Base-by-base conservation (phyloP, 2,797 vertebrate species). In the Amphiprion clarkii region DNA sequence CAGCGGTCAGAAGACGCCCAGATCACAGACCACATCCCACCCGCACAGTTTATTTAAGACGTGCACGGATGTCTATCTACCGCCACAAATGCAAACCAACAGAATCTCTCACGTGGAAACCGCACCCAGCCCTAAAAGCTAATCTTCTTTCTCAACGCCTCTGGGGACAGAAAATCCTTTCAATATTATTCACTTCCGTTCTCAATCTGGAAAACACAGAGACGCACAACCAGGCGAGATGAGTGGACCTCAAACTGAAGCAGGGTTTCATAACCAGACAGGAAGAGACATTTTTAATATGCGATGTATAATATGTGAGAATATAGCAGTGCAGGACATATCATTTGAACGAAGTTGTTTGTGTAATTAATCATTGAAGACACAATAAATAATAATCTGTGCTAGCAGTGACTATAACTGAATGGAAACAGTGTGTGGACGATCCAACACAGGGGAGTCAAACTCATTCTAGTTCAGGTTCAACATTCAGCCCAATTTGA, bases 151-250 rank as follows among this genome's bases (percentile, higher is more conserved):
- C 57, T 52, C 31, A 65, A 46, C 39, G 69, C 16, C 4, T 7
- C 31, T 42, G 36, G 57, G 67, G 58, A 76, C 71, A 54, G 74
- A 81, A 27, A 42, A 77, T 85, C 44, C 49, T 53, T 67, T 66
- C 13, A 39, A 21, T 12, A 23, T 56, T 10, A 10, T 54, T 65
- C 6, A 23, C 21, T 40, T 16, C 13, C 6, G 72, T 83, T 70
- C 65, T 78, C 57, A 76, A 75, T 48, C n/a, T 42, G 21, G 44
- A 64, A 71, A 46, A 69, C 54, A 67, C 49, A 42, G 29, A 39
- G 36, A 39, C 36, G 52, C 16, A 55, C 46, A 56, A 56, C 25
- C 53, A 17, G 4, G 4, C 17, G 62, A 74, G 75, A 75, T 49
- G 44, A 63, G 82, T 71, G 51, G 49, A 62, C 53, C 44, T 68